phyloP scores from a whole-genome alignment of 2,113 vertebrate species.

The Sterna hirundo region DNA sequence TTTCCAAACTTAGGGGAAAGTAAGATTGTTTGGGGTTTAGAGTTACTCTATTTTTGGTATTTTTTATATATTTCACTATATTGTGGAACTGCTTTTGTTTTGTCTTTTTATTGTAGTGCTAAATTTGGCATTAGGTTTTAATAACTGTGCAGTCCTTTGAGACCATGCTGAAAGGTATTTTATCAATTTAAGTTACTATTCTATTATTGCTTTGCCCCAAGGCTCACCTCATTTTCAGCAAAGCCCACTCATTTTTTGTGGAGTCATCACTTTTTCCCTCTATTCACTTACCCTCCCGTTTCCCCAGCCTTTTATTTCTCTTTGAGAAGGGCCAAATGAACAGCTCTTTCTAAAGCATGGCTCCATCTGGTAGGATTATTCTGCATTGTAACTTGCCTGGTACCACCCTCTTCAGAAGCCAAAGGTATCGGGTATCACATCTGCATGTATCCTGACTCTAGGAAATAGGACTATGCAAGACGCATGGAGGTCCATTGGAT shows the following conservation, averaged over 20 bases:
- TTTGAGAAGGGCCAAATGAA: neutral
- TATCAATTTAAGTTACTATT: conserved; percentile 56
- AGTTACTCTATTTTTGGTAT: conserved; percentile 16
- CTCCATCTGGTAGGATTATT: neutral
- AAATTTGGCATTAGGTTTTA: conserved; percentile 64
- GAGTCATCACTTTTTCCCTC: conserved; percentile 31
- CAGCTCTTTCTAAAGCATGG: neutral
- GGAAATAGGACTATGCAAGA: neutral
- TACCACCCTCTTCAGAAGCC: neutral
- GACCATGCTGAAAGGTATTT: conserved; percentile 47
- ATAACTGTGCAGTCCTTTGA: conserved; percentile 48
- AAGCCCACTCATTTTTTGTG: conserved; percentile 9
- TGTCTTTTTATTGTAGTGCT: conserved; percentile 48
- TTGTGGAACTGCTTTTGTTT: conserved; percentile 21
- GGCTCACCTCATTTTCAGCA: conserved; percentile 37
- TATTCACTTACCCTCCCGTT: neutral
- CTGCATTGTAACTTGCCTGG: neutral
- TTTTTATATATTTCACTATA: conserved; percentile 26
- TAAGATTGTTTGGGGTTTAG: neutral
- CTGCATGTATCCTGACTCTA: neutral
- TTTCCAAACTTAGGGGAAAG: conserved; percentile 24
- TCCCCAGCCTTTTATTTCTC: neutral
- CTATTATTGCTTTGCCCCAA: conserved; percentile 36
- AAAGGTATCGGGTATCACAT: neutral
- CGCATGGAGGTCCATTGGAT: neutral